Conservation (phyloP, 2,888 invertebrate species). For the Sylvicola cinctus region DNA sequence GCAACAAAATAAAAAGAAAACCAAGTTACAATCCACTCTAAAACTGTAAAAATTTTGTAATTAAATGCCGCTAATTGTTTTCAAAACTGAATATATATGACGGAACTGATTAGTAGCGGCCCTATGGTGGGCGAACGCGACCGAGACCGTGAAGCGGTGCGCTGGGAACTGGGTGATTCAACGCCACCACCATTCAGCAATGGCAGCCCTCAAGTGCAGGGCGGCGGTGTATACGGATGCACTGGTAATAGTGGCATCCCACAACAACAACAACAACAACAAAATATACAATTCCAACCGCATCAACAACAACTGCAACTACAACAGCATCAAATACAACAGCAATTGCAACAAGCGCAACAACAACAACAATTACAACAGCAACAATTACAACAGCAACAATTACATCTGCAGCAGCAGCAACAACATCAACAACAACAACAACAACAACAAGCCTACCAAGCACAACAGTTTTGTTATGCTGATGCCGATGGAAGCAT, state of each 20-base stretch:
- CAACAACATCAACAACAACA: conserved; percentile 14
- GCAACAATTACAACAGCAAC: conserved; percentile 8
- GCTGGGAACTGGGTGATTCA: conserved; percentile 28
- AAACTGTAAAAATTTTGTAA: too few species aligned
- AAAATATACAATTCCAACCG: conserved; percentile 5
- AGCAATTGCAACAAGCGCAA: conserved; percentile 4
- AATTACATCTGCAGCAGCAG: conserved; percentile 11
- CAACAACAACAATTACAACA: conserved; percentile 10
- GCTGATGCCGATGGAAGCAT: not conserved
- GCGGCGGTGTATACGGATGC: conserved; percentile 25
- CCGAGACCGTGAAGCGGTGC: conserved; percentile 29
- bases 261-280: conserved; percentile 22
- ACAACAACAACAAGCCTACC: conserved; percentile 5
- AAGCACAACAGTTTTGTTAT: conserved; percentile 12
- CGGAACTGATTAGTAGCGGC: conserved; percentile 15
- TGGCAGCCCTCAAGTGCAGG: conserved; percentile 26
- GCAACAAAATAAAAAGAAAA: too few species aligned
- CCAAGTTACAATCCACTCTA: too few species aligned
- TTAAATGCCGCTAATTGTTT: too few species aligned
- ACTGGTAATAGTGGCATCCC: conserved; percentile 22
- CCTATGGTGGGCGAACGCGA: conserved; percentile 30
- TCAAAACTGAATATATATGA: too few species aligned
- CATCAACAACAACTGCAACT: conserved; percentile 11
- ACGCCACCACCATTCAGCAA: conserved; percentile 30
- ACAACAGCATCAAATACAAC: conserved; percentile 4